phyloP scores from a whole-genome alignment of 2,888 invertebrate species.

The Frankliniella intonsa region DNA sequence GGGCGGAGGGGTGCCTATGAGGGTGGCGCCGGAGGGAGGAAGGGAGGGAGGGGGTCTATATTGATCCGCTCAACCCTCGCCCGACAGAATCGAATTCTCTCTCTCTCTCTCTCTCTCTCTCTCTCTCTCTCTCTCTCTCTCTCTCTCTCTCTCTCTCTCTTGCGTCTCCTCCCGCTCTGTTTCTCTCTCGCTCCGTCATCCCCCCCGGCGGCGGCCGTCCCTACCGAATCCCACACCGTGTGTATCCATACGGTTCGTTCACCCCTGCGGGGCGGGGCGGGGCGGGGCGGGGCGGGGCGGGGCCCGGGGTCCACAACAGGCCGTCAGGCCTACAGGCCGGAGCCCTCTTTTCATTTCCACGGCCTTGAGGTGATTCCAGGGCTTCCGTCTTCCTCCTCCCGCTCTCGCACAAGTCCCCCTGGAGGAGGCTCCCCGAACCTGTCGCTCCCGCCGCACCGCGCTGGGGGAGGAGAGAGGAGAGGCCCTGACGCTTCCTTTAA shows the following conservation, averaged over 20 bases:
- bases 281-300: no score
- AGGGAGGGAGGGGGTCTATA: not conserved
- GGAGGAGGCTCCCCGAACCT: no score
- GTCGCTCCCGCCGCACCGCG: no score
- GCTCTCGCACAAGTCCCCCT: not conserved
- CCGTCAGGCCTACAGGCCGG: no score
- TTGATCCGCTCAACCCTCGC: constrained; percentile 22
- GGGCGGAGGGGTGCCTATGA: not conserved
- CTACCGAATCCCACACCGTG: no score
- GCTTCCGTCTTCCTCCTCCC: not conserved
- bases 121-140: not conserved
- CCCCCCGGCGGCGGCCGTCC: no score
- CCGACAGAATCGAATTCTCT: constrained; percentile 22
- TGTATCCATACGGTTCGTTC: no score
- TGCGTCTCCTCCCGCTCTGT: not conserved
- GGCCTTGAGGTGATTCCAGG: not conserved
- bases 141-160: not conserved
- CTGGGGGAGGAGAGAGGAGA: no score
- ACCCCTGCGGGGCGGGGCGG: no score
- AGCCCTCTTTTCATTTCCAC: not conserved
- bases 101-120: not conserved
- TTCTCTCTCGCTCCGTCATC: not conserved
- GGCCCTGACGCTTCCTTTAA: no score
- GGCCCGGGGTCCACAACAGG: no score
- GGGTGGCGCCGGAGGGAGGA: not conserved